Evolutionary conservation across 2,888 invertebrate species (phyloP).

Genomic region (Orgyia antiqua): DNA sequence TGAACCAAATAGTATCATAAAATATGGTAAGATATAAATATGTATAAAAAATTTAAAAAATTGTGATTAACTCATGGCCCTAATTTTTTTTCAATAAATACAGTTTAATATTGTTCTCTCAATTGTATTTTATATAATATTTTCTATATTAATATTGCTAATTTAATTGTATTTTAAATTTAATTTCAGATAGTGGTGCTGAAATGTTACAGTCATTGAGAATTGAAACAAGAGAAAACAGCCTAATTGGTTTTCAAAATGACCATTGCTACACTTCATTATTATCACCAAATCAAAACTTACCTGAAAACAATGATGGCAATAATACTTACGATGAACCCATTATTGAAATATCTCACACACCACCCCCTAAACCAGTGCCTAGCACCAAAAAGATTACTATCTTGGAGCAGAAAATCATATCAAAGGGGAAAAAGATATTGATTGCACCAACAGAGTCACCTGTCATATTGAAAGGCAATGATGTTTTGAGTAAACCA

Average conservation of each 20-base stretch:
- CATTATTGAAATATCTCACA: slow-evolving; percentile 63
- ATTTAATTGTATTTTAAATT: not conserved
- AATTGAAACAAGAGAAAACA: slow-evolving; percentile 71
- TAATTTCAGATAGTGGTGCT: slow-evolving; percentile 64
- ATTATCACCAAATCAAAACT: slow-evolving; percentile 79
- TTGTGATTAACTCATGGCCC: not conserved
- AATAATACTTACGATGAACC: slow-evolving; percentile 58
- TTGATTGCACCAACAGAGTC: slow-evolving; percentile 52
- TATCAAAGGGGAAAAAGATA: slow-evolving; percentile 72
- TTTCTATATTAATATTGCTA: not conserved
- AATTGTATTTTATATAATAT: not conserved
- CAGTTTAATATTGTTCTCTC: not conserved
- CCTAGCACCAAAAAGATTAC: slow-evolving; percentile 69
- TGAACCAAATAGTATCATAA: slow-evolving; percentile 72
- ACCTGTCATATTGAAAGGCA: slow-evolving; percentile 55
- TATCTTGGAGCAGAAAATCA: slow-evolving; percentile 67
- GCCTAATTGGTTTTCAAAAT: slow-evolving; percentile 82
- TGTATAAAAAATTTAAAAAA: not conserved
- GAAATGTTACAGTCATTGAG: slow-evolving; percentile 71
- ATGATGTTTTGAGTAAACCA: slow-evolving; percentile 58
- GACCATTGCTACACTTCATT: slow-evolving; percentile 90
- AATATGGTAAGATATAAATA: slow-evolving; percentile 62
- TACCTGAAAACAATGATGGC: slow-evolving; percentile 50
- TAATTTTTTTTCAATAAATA: not conserved
- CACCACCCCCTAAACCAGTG: slow-evolving; percentile 62